phyloP scores from a whole-genome alignment of 1,140 invertebrate genomes.

The Hypothenemus hampei region DNA sequence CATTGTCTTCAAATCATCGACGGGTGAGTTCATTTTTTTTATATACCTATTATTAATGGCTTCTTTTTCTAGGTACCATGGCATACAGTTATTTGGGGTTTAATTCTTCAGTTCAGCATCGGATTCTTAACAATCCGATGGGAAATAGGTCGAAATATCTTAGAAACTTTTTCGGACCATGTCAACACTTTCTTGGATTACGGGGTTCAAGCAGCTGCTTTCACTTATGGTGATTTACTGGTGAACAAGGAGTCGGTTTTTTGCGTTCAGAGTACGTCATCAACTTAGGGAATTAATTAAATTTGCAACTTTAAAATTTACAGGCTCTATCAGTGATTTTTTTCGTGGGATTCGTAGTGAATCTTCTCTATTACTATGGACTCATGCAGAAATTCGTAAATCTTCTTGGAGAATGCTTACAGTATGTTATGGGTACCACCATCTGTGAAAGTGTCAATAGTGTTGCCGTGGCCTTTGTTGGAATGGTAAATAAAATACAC shows the following conservation, averaged over 20 bases:
- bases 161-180: slow-evolving; percentile 77
- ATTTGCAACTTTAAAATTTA: slow-evolving; percentile 30
- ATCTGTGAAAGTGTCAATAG: slow-evolving; percentile 88
- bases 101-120: slow-evolving; percentile 80
- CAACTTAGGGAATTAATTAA: too few species aligned
- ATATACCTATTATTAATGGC: background rate
- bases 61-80: slow-evolving; percentile 57
- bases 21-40: slow-evolving; percentile 40
- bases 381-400: slow-evolving; percentile 81
- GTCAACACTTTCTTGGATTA: slow-evolving; percentile 75
- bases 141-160: slow-evolving; percentile 67
- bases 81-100: slow-evolving; percentile 72
- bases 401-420: slow-evolving; percentile 74
- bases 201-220: slow-evolving; percentile 69
- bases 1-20: slow-evolving; percentile 60
- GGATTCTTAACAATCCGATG: slow-evolving; percentile 84
- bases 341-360: slow-evolving; percentile 85
- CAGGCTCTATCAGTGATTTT: slow-evolving; percentile 81
- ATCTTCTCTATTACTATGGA: slow-evolving; percentile 83
- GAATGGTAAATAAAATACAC: slow-evolving; percentile 62
- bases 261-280: slow-evolving; percentile 72
- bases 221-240: slow-evolving; percentile 77
- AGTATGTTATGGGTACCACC: slow-evolving; percentile 74
- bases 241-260: slow-evolving; percentile 52
- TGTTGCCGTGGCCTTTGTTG: slow-evolving; percentile 87